Evolutionary conservation across 1,140 invertebrate species (phyloP), one percentile per base, ranked within the genome.

Genomic region (Microplitis demolitor): DNA sequence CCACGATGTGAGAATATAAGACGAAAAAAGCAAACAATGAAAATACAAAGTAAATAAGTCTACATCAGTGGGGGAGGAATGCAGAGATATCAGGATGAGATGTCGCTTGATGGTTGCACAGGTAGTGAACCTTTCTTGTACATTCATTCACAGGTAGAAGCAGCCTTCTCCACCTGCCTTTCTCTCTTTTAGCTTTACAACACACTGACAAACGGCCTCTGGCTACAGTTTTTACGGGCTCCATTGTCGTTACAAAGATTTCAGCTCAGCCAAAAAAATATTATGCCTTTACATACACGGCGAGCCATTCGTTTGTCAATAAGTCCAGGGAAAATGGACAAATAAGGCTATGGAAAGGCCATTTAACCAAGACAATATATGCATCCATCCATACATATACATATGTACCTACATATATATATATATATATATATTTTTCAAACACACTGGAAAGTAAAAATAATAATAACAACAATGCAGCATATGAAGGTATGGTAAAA

Each of bases 131-230:
- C 34, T 45, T 63, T 37, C 37, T 45, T 45, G 11, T 45, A 45
- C 39, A 45, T 61, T 37, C 61, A 63, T 63, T 63, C 34, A 45
- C 61, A 63, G 61, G 61, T 63, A 63, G 61, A 11, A 63, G 39
- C 39, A 45, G 11, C 39, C 39, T 45, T 45, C 39, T 45, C 39
- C 39, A 63, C 34, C 61, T 63, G 61, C 61, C 61, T 39, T 63
- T 63, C 61, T 63, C 61, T 63, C 34, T 35, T 63, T 61, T 8
- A n/a, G 9, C 31, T 31, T 6, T 13, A 16, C 54, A 16, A 58
- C 54, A 56, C 54, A 4, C 14, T 58, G 54, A 58, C 14, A 31
- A 58, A 45, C 39, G 39, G 39, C 39, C 39, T 45, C 39, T 45
- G 39, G 39, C 39, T 45, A 45, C 39, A 8, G 6, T 56, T 56